phyloP scores from a whole-genome alignment of 2,888 invertebrate species.

The Tetranychus truncatus region DNA sequence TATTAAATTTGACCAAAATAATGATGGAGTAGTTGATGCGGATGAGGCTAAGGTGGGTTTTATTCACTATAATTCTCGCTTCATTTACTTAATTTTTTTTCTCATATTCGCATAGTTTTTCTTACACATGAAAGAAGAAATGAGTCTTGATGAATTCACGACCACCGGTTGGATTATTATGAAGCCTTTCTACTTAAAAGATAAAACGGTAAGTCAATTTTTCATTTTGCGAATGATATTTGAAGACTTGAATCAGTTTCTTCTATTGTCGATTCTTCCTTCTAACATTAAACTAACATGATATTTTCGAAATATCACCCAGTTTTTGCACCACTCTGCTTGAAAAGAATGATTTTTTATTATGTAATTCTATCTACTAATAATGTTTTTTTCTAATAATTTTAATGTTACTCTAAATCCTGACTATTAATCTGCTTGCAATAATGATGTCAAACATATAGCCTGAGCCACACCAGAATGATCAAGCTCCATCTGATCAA shows the following conservation, averaged over 20 bases:
- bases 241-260: too few relatives aligned
- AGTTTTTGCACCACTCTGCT: too few relatives aligned
- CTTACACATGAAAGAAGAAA: slow-evolving; percentile 27
- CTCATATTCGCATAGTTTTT: slow-evolving; percentile 26
- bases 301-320: too few relatives aligned
- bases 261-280: too few relatives aligned
- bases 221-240: too few relatives aligned
- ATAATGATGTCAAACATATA: not conserved
- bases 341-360: too few relatives aligned
- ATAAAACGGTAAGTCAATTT: slow-evolving; percentile 30
- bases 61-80: not conserved
- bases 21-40: slow-evolving; percentile 64
- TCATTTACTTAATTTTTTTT: not conserved
- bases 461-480: slow-evolving; percentile 7
- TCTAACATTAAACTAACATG: too few relatives aligned
- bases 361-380: too few relatives aligned
- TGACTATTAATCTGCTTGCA: too few relatives aligned
- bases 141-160: slow-evolving; percentile 27
- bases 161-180: slow-evolving; percentile 53
- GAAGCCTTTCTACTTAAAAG: slow-evolving; percentile 57
- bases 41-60: slow-evolving; percentile 52
- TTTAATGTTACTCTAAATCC: too few relatives aligned
- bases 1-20: slow-evolving; percentile 66
- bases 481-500: not conserved
- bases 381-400: too few relatives aligned